Base-by-base conservation (phyloP, 2,113 vertebrate genomes). In the Anoura caudifer region DNA sequence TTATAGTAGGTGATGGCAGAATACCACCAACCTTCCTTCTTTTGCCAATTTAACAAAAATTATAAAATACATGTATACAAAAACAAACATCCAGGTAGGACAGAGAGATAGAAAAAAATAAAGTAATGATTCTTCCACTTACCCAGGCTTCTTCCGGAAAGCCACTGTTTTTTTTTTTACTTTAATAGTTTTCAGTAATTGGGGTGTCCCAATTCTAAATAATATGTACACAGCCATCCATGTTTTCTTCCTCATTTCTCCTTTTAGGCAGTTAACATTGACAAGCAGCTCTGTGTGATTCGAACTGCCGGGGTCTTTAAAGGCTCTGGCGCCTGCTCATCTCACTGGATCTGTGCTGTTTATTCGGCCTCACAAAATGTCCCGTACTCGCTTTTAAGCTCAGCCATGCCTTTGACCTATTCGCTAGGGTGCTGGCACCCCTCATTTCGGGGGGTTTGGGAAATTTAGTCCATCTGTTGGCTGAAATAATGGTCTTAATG, bases 21-120 rank as follows among this genome's bases (percentile, higher is more conserved):
- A 10, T 94, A 36, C 87, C 28, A 41, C 33, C 38, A 70, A 31
- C 17, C 50, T 69, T 59, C 65, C 28, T 65, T 90, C 26, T 24
- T 86, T 95, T 85, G n/a, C 72, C 73, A 95, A 12, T 28, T 43
- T 90, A 89, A 92, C 28, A 95, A 50, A 80, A 92, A 41, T 54
- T 52, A 26, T 72, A 36, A 75, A 91, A 73, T 41, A 36, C 33
- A 41, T 67, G 28, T 65, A 92, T 89, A 59, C 41, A 73, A 59
- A 87, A 75, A 28, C 73, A 69, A 67, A 76, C 47, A 75, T 19
- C 43, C 28, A 79, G 50, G 24, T 33, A 36, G 76, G 38, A 41
- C 8, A 45, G 45, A 90, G 65, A 61, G 73, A 22, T 67, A 67
- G 31, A 43, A 31, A 22, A 79, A 59, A 38, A 54, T 76, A 26